phyloP scores from a whole-genome alignment of 2,797 vertebrate species.

The Hoplostethus atlanticus region DNA sequence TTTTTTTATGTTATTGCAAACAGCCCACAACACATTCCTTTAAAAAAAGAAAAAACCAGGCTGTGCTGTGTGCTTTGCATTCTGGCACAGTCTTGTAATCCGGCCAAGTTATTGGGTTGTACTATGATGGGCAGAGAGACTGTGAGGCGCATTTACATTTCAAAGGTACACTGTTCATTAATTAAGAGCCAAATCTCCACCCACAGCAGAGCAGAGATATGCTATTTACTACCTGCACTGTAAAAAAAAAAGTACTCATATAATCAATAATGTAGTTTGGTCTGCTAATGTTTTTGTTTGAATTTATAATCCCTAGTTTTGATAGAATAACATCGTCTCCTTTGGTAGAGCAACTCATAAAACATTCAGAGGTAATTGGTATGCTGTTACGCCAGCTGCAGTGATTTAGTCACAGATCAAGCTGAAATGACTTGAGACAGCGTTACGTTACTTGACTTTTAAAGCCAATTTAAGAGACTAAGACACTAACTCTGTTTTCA shows the following conservation, averaged over 20 bases:
- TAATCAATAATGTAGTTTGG: slow-evolving; percentile 4
- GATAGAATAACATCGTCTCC: too few relatives aligned
- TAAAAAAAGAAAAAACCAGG: slow-evolving; percentile 11
- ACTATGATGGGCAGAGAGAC: slow-evolving; percentile 54
- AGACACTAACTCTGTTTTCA: too few relatives aligned
- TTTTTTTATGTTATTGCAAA: slow-evolving; percentile 35
- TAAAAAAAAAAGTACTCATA: slow-evolving; percentile 23
- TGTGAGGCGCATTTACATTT: slow-evolving; percentile 74
- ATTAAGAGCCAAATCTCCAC: slow-evolving; percentile 69
- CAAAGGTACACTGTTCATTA: slow-evolving; percentile 73
- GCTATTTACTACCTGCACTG: slow-evolving; percentile 52
- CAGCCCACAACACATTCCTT: slow-evolving; percentile 11
- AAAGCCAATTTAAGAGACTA: too few relatives aligned
- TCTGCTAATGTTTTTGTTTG: neutral
- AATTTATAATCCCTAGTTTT: too few relatives aligned
- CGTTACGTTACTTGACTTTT: too few relatives aligned
- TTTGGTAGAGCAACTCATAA: too few relatives aligned
- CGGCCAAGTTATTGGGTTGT: slow-evolving; percentile 25
- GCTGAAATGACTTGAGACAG: too few relatives aligned
- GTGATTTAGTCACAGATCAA: too few relatives aligned
- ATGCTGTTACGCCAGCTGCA: too few relatives aligned
- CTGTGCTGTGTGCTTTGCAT: slow-evolving; percentile 33
- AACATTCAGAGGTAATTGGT: too few relatives aligned
- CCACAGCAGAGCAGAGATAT: slow-evolving; percentile 51
- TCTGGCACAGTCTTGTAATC: slow-evolving; percentile 57